Percentiles rank a stretch among this genome's conserved stretches.
These are phyloP conservation scores for Atherinosoma microstoma DNA, from an alignment of 2,797 vertebrate genomes.

Conservation along the genomic window DNA sequence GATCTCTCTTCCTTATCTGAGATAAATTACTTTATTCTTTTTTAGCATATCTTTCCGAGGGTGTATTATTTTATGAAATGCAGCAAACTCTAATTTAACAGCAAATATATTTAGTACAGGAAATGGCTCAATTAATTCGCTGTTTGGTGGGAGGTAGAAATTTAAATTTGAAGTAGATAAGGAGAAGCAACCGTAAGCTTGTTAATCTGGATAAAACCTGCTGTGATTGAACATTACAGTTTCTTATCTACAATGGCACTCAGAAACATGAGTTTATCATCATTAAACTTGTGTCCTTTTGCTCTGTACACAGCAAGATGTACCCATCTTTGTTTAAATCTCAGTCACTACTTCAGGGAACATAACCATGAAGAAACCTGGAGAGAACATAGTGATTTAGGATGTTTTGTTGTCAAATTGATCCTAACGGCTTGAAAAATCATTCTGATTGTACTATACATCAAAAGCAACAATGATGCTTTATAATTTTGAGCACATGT, in stretches of 20 bases:
- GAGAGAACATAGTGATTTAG: slow-evolving; percentile 8
- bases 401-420: slow-evolving; percentile 22
- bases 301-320: neutral
- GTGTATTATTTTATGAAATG: slow-evolving; percentile 88
- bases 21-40: slow-evolving; percentile 91
- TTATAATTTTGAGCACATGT: slow-evolving; percentile 57
- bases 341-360: slow-evolving; percentile 12
- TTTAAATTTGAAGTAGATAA: slow-evolving; percentile 42
- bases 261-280: slow-evolving; percentile 22
- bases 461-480: slow-evolving; percentile 54
- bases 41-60: slow-evolving; percentile 88
- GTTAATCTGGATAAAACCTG: slow-evolving; percentile 83
- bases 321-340: slow-evolving; percentile 15
- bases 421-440: slow-evolving; percentile 45
- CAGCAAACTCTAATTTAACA: slow-evolving; percentile 90
- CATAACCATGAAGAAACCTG: slow-evolving; percentile 20
- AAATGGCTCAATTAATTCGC: slow-evolving; percentile 90
- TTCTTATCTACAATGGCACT: slow-evolving; percentile 72
- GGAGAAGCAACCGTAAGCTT: slow-evolving; percentile 23
- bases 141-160: slow-evolving; percentile 83
- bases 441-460: slow-evolving; percentile 40
- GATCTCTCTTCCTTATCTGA: slow-evolving; percentile 90
- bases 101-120: slow-evolving; percentile 88
- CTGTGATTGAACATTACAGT: slow-evolving; percentile 88
- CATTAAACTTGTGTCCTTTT: slow-evolving; percentile 33